Conservation (phyloP, 2,888 invertebrate species). For the Baronia brevicornis region DNA sequence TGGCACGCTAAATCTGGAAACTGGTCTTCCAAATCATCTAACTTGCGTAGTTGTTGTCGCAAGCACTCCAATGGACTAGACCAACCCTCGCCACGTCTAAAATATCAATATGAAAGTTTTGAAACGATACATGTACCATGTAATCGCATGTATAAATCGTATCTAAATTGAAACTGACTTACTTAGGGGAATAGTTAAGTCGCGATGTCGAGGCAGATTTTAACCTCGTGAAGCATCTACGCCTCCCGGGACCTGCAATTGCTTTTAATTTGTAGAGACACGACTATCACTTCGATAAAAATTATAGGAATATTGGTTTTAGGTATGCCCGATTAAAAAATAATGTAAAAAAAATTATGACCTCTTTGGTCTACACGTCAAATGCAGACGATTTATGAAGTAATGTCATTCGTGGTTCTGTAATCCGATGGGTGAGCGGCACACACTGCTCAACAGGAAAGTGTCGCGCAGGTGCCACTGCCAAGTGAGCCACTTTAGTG, state of each 20-base stretch:
- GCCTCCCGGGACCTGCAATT: slow-evolving; percentile 71
- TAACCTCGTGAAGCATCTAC: slow-evolving; percentile 81
- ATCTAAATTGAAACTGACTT: slow-evolving; percentile 26
- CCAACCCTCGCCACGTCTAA: slow-evolving; percentile 73
- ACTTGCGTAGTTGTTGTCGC: slow-evolving; percentile 85
- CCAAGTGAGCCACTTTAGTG: no score
- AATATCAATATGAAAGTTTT: no score
- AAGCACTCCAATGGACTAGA: slow-evolving; percentile 86
- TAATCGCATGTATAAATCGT: slow-evolving; percentile 3
- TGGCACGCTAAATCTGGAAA: slow-evolving; percentile 85
- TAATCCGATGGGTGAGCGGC: no score
- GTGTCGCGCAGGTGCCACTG: no score
- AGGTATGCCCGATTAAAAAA: no score
- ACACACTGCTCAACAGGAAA: no score
- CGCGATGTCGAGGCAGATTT: slow-evolving; percentile 82
- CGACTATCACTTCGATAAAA: no score
- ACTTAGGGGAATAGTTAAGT: slow-evolving; percentile 77
- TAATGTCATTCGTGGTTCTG: no score
- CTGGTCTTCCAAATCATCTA: slow-evolving; percentile 89
- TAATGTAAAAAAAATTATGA: no score
- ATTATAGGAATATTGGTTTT: no score
- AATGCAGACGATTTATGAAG: no score
- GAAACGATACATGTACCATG: background rate
- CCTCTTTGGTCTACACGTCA: no score
- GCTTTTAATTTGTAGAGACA: slow-evolving; percentile 1